Percentiles rank a stretch among this genome's conserved stretches.
These are phyloP conservation scores for Columba livia DNA, from an alignment of 2,113 vertebrate species.

Conservation along the genomic window DNA sequence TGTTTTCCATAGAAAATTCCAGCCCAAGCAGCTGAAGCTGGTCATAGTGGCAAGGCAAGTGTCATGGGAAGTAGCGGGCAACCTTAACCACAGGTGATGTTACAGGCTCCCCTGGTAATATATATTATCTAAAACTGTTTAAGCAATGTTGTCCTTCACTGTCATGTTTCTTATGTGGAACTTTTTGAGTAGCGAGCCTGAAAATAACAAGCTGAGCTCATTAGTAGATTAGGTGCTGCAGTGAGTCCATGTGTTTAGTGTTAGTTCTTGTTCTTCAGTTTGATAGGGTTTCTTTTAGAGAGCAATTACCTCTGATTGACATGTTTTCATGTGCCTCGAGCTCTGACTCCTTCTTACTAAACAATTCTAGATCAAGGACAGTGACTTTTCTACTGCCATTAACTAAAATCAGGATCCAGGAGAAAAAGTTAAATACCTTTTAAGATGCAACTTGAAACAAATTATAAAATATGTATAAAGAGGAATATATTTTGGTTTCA, in stretches of 20 bases:
- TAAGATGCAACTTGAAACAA: slow-evolving; percentile 75
- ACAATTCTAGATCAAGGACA: slow-evolving; percentile 81
- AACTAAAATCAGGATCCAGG: slow-evolving; percentile 76
- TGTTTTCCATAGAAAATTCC: background rate
- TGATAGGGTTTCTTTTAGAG: slow-evolving; percentile 85
- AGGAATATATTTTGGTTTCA: slow-evolving; percentile 57
- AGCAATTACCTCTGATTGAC: slow-evolving; percentile 94
- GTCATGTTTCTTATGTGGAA: slow-evolving; percentile 76
- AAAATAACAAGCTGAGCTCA: slow-evolving; percentile 88
- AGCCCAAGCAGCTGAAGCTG: background rate
- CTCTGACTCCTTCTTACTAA: slow-evolving; percentile 72
- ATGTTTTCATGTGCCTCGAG: slow-evolving; percentile 85
- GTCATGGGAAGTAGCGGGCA: background rate
- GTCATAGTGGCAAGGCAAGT: background rate
- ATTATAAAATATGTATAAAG: slow-evolving; percentile 82
- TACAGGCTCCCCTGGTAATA: background rate
- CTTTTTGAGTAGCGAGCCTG: slow-evolving; percentile 75
- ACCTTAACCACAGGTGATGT: background rate
- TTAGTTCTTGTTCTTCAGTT: slow-evolving; percentile 74
- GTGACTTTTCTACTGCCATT: slow-evolving; percentile 73
- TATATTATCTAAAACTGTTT: slow-evolving; percentile 23
- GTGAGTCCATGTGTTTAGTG: slow-evolving; percentile 83
- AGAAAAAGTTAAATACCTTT: slow-evolving; percentile 76
- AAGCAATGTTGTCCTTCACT: slow-evolving; percentile 82
- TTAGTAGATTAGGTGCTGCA: slow-evolving; percentile 91